These are phyloP conservation scores for Acheta domesticus DNA, from an alignment of 2,888 invertebrate genomes.

Conservation along the genomic window DNA sequence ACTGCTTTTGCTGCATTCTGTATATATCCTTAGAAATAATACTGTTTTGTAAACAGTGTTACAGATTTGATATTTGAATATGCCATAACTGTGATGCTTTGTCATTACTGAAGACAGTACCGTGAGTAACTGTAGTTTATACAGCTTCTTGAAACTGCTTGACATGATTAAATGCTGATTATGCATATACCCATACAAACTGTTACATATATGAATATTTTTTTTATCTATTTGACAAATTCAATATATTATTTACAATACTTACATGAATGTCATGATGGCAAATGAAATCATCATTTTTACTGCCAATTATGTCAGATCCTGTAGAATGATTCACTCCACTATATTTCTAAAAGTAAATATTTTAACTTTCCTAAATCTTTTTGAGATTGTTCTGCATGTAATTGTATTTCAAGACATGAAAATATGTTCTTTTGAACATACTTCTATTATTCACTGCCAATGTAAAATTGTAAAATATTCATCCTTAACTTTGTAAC, in stretches of 20 bases:
- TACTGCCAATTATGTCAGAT: too few species aligned
- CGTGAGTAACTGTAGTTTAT: too few species aligned
- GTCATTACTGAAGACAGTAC: too few species aligned
- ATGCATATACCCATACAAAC: constrained; percentile 6
- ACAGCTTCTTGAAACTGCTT: neutral
- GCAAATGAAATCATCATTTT: neutral
- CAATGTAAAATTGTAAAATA: constrained; percentile 4
- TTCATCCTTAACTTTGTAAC: neutral
- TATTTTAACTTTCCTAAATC: too few species aligned
- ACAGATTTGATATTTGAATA: neutral
- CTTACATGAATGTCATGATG: neutral
- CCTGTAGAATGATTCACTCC: too few species aligned
- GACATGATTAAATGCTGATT: neutral
- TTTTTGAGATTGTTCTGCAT: too few species aligned
- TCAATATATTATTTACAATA: constrained; percentile 18
- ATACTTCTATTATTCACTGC: too few species aligned
- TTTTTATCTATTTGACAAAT: neutral
- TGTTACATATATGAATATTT: neutral
- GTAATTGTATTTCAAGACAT: too few species aligned
- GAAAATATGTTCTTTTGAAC: too few species aligned
- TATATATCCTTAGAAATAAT: neutral
- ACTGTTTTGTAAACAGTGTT: neutral
- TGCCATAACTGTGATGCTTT: too few species aligned
- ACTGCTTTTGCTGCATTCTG: neutral
- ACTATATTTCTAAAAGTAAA: too few species aligned